Conservation (phyloP, 2,888 invertebrate genomes). For the Mechanitis mazaeus region DNA sequence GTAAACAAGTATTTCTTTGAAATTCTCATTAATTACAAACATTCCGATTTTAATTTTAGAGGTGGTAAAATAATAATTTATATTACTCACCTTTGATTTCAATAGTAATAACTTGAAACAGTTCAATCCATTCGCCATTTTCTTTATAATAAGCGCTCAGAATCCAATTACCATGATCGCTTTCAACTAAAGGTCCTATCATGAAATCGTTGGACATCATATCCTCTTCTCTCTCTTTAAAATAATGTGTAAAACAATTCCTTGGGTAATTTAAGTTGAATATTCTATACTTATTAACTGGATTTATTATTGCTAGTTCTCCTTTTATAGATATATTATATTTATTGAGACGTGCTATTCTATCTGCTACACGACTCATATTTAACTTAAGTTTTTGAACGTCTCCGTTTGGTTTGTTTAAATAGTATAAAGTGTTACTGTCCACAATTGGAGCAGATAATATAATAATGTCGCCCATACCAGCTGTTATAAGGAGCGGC, state of each 20-base stretch:
- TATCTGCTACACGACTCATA: conserved; percentile 15
- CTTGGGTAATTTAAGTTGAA: conserved; percentile 33
- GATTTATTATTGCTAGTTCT: conserved; percentile 23
- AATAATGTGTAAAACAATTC: conserved; percentile 21
- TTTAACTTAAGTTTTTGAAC: conserved; percentile 36
- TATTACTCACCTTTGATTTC: conserved; percentile 48
- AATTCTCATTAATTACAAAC: too few species aligned
- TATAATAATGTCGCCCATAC: conserved; percentile 44
- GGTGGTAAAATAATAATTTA: neutral
- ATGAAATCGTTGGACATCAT: conserved; percentile 46
- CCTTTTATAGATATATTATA: conserved; percentile 21
- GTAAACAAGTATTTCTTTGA: too few species aligned
- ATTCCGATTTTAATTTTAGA: neutral
- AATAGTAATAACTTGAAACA: conserved; percentile 57
- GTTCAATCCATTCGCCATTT: conserved; percentile 44
- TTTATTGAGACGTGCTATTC: conserved; percentile 1
- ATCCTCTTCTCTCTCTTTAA: conserved; percentile 27
- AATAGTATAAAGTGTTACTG: conserved; percentile 37
- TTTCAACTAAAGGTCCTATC: conserved; percentile 51
- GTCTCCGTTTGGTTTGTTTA: conserved; percentile 52
- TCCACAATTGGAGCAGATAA: conserved; percentile 46
- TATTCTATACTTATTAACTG: conserved; percentile 29
- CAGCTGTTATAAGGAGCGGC: conserved; percentile 39
- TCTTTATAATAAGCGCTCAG: conserved; percentile 47
- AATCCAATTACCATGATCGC: conserved; percentile 64